Base-by-base conservation (phyloP, 2,888 invertebrate genomes). In the Cerastoderma edule region DNA sequence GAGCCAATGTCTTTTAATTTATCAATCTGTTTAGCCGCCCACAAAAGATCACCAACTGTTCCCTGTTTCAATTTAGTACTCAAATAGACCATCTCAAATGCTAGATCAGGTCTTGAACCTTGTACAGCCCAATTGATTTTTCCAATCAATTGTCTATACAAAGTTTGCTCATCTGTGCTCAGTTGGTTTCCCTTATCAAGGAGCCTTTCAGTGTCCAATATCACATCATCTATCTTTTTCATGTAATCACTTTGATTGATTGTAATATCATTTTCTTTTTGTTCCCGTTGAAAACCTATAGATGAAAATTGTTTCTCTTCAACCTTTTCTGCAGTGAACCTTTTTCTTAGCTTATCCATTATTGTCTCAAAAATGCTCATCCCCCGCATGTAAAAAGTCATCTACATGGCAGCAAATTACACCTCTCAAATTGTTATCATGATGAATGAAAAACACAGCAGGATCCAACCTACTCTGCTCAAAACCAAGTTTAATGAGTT, bases 271-370 rank as follows among this genome's bases (percentile, higher is more conserved):
- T 39, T 71, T 13, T 57, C 19, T 19, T 35, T 28, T 70, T 77
- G 75, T 6, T 28, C 57, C 2, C 76, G 30, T 28, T 30, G 35
- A 64, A 83, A 83, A 16, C 79, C 78, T 39, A 83, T 78, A 35
- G 79, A 83, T 19, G 56, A 30, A 60, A 83, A 83, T 4, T 68
- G 27, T 22, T 30, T 39, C 35, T 77, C 70, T 65, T 77, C 77
- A n/a, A 79, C 46, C 72, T 79, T 81, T 53, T 79, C 81, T 30
- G 81, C 79, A 27, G 64, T 8, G 73, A 78, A 81, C 44, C 77
- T 72, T 35, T 71, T 13, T 48, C 68, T 30, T 30, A 79, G 44
- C 44, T 70, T 77, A 0, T 16, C 27, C 66, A 78, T 73, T 2
- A 54, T 16, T n/a, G 28, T 54, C 16, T 83, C 75, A 64, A 83